Evolutionary conservation across 30 jellyfish, hydroid and myxozoan genomes (phyloP).

Genomic region (Phacellophora camtschatica): DNA sequence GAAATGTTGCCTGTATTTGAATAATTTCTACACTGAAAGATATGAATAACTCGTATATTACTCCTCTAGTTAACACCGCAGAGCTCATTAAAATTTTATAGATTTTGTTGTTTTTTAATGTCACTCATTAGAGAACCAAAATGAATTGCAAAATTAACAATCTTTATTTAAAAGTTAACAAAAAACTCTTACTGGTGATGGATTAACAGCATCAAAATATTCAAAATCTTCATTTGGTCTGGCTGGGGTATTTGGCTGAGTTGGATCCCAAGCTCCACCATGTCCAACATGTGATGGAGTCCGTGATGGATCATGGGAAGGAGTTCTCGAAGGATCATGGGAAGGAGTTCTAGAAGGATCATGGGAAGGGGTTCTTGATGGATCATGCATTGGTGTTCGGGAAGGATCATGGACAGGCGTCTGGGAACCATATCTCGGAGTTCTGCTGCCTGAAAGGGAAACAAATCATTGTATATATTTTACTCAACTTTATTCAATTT

Average conservation of each 20-base stretch:
- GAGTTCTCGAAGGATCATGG: slow-evolving; percentile 88
- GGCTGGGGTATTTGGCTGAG: slow-evolving; percentile 99
- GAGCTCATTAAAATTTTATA: no score
- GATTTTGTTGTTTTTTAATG: no score
- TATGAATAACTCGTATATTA: no score
- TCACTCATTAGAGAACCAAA: no score
- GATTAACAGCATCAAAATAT: slow-evolving; percentile 92
- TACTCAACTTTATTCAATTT: no score
- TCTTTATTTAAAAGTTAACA: no score
- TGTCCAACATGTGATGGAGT: slow-evolving; percentile 97
- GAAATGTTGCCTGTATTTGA: no score
- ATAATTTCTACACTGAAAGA: no score
- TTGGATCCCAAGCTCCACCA: slow-evolving; percentile 99
- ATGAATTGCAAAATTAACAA: no score
- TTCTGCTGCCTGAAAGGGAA: slow-evolving; percentile 65
- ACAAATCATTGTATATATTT: neutral
- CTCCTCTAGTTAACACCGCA: no score
- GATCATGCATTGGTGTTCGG: slow-evolving; percentile 91
- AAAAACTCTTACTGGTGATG: slow-evolving; percentile 99
- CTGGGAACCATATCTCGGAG: slow-evolving; percentile 91
- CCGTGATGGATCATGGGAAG: slow-evolving; percentile 89
- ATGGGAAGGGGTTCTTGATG: slow-evolving; percentile 91
- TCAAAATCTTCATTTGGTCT: slow-evolving; percentile 97
- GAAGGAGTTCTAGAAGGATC: slow-evolving; percentile 97
- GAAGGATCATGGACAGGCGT: slow-evolving; percentile 97